Conservation (phyloP, 2,113 vertebrate genomes). For the Candoia aspera region DNA sequence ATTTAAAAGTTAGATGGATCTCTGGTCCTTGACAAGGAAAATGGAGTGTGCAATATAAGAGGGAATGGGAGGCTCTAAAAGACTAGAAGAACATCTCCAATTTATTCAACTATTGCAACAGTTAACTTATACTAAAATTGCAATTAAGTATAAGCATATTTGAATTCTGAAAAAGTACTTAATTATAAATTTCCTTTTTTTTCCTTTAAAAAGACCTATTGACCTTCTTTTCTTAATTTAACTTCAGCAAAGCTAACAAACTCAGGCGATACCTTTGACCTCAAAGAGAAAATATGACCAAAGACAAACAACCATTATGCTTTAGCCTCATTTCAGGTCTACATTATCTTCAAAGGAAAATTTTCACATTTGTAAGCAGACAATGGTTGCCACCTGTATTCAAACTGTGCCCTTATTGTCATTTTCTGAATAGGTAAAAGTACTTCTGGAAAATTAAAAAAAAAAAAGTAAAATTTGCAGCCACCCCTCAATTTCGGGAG, state of each 20-base stretch:
- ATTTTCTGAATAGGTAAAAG: not conserved
- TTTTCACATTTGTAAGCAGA: not conserved
- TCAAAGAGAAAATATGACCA: not conserved
- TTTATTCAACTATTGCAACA: not conserved
- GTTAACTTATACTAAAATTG: not conserved
- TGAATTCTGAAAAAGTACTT: slow-evolving; percentile 35
- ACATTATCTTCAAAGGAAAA: not conserved
- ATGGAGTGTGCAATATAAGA: not conserved
- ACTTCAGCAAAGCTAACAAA: slow-evolving; percentile 14
- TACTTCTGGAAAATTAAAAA: not conserved
- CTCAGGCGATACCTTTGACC: not conserved
- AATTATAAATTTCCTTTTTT: slow-evolving; percentile 17
- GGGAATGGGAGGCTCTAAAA: not conserved
- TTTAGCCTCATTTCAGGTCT: not conserved
- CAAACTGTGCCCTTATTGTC: rapidly evolving
- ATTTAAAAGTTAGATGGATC: not conserved
- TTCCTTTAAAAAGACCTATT: slow-evolving; percentile 25
- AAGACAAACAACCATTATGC: not conserved
- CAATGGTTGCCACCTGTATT: not conserved
- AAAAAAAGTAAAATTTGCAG: not conserved
- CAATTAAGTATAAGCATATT: not conserved
- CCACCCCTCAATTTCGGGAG: not conserved
- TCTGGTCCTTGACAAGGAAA: not conserved
- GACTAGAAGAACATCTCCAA: too few relatives aligned
- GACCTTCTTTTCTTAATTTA: slow-evolving; percentile 40